These are phyloP conservation scores for Nematolebias whitei DNA, from an alignment of 2,113 vertebrate species.

Conservation along the genomic window DNA sequence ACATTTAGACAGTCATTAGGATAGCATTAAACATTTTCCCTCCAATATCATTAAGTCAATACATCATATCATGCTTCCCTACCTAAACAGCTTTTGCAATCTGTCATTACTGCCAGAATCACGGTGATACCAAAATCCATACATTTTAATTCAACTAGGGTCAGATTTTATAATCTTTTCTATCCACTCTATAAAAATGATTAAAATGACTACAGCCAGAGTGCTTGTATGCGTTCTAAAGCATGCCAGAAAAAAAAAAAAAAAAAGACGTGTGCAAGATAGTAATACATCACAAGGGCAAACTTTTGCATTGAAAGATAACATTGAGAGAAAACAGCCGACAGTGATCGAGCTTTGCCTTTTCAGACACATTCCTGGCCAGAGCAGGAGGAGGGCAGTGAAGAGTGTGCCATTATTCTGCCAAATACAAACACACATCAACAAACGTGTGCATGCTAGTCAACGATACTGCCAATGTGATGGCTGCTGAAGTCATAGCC, in stretches of 20 bases:
- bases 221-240: constrained; percentile 3
- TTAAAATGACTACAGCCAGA: constrained; percentile 22
- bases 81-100: constrained; percentile 7
- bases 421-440: background rate
- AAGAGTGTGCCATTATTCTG: background rate
- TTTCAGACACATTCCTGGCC: background rate
- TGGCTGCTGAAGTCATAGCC: constrained; percentile 15
- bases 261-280: no score
- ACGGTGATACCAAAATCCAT: constrained; percentile 3
- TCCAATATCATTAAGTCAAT: constrained; percentile 53
- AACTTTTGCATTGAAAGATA: no score
- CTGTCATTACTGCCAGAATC: constrained; percentile 4
- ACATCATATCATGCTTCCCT: background rate
- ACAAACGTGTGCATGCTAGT: no score
- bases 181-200: constrained; percentile 21
- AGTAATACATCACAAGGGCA: no score
- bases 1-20: constrained; percentile 64
- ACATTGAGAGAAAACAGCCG: no score
- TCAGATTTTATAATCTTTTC: constrained; percentile 3
- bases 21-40: constrained; percentile 51
- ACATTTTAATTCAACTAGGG: constrained; percentile 19
- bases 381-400: no score
- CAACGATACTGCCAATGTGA: constrained; percentile 5
- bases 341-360: background rate
- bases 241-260: background rate